Evolutionary conservation across 2,888 invertebrate species (phyloP), one percentile per base, ranked within the genome.

Genomic region (Holacanthella duospinosa): DNA sequence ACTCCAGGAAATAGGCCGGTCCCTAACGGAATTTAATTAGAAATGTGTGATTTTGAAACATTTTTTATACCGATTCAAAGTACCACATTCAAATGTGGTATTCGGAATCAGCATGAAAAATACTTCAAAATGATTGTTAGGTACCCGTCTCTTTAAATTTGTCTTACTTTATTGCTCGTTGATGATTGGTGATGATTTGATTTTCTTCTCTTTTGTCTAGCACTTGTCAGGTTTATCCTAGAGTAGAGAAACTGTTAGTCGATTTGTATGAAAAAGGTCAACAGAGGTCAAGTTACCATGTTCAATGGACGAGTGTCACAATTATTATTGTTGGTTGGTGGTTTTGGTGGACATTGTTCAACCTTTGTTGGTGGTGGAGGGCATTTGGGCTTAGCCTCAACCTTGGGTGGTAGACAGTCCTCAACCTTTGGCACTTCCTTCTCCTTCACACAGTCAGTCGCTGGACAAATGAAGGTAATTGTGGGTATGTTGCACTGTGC

Each of bases 261-360:
- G 29, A 9, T 28, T n/a, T 59, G 6, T 36, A 29, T 19, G 21
- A 43, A 24, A n/a, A n/a, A n/a, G n/a, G n/a, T n/a, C n/a, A n/a
- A n/a, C n/a, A n/a, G n/a, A n/a, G n/a, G n/a, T n/a, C n/a, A 29
- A 29, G 25, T 44, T 48, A 63, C 62, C 63, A 63, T 63, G 16
- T 55, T 24, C n/a, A 63, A 55, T 4, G 63, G 63, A 19, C 19
- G 19, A 6, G 56, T 2, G 3, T 28, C 56, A 29, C 56, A 56
- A 24, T 19, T 56, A 29, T 27, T 56, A 29, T 29, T 29, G 19
- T 27, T 21, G 2, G 3, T 12, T 4, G 16, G 4, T 48, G 48
- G 21, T n/a, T 9, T n/a, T 19, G 27, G 19, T 19, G 27, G 2
- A 43, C 54, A 62, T 3, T 44, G 62, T 25, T 21, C 27, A 28